Percentiles rank a stretch among this genome's conserved stretches.
phyloP scores from a whole-genome alignment of 1,140 invertebrate genomes.

The Pararge aegeria region DNA sequence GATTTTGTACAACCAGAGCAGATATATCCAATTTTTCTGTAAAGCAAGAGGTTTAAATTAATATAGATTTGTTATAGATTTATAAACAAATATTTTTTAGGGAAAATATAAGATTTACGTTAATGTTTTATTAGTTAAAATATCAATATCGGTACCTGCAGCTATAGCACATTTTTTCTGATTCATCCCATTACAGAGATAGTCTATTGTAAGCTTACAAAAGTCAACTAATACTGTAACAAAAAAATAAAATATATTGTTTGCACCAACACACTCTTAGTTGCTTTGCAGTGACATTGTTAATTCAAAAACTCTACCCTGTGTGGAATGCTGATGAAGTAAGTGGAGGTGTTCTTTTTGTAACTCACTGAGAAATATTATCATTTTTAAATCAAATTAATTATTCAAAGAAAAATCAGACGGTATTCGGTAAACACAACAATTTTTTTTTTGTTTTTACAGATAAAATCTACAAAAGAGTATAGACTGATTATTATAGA shows the following conservation, averaged over 20 bases:
- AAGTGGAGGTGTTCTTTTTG: conserved; percentile 62
- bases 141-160: conserved; percentile 67
- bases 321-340: conserved; percentile 55
- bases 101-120: too few relatives aligned
- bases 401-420: neutral
- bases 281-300: too few relatives aligned
- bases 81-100: too few relatives aligned
- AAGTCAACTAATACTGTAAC: conserved; percentile 83
- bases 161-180: conserved; percentile 80
- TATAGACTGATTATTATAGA: too few relatives aligned
- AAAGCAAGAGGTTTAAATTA: conserved; percentile 28
- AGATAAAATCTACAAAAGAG: too few relatives aligned
- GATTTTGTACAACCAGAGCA: conserved; percentile 50
- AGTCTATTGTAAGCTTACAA: conserved; percentile 83
- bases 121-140: too few relatives aligned
- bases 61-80: neutral
- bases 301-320: too few relatives aligned
- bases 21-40: conserved; percentile 60
- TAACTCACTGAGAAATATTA: conserved; percentile 65
- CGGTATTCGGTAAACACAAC: too few relatives aligned
- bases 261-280: too few relatives aligned
- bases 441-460: too few relatives aligned
- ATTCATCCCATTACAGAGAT: conserved; percentile 82
- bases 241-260: conserved; percentile 17
- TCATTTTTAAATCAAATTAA: conserved; percentile 42